Evolutionary conservation across 1,140 invertebrate species (phyloP), one percentile per base, ranked within the genome.

Genomic region (Microplitis demolitor): DNA sequence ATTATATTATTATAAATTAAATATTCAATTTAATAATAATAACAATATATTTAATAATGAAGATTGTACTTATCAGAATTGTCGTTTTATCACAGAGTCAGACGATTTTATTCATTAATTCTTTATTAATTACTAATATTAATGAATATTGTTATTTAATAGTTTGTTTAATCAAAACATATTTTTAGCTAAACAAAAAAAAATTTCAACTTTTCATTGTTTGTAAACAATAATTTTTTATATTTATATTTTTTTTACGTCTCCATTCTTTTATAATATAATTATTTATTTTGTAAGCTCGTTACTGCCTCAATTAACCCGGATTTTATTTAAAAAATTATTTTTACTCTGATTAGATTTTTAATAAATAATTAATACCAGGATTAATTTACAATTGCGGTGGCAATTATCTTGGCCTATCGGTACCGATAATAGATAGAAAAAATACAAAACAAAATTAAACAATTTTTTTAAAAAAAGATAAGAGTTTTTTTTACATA

Each of bases 341-440:
- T 24, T 2, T 24, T 24, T 24, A 24, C 24, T 24, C 24, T 24
- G 24, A 24, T 24, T 24, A 24, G 1, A 24, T n/a, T 54, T 54
- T 54, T 11, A 54, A 54, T 14, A 13, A 13, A 14, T 5, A 11
- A 14, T 54, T 54, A 13, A n/a, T 5, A n/a, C 9, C 13, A 14
- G 24, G 24, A 31, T 51, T 31, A 61, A 33, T 61, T 51, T 66
- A 14, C 45, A 31, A 11, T 16, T 8, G 50, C 37, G 35, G 11
- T 13, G 11, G 39, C 50, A 66, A 66, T 66, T 51, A 66, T 53
- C 50, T n/a, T 53, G 64, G 64, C 64, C 64, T 66, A 66, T 66
- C 45, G 45, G 35, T 33, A 24, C n/a, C 8, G 60, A n/a, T 62
- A 14, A 56, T 16, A 56, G n/a, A 14, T 16, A 56, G 16, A 56